Percentiles rank a stretch among this genome's conserved stretches.
phyloP scores from a whole-genome alignment of 1,140 invertebrate genomes.

The Halesus radiatus region DNA sequence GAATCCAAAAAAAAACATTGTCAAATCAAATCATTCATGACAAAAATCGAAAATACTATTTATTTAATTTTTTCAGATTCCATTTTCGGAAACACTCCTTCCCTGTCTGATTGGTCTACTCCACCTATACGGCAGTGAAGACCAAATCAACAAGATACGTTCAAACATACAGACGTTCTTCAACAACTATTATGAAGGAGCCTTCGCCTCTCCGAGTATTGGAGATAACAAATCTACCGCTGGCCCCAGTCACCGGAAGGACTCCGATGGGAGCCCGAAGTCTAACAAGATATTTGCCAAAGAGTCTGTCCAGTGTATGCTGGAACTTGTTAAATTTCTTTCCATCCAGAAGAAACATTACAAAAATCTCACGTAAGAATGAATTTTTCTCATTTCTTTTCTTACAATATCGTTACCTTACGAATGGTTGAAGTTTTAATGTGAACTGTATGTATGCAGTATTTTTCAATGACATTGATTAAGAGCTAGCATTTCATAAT shows the following conservation, averaged over 20 bases:
- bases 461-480: no score
- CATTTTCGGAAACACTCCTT: constrained; percentile 61
- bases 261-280: not conserved
- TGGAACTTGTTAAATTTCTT: constrained; percentile 50
- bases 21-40: no score
- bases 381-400: no score
- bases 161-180: constrained; percentile 63
- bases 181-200: constrained; percentile 52
- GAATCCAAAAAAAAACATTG: no score
- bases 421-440: no score
- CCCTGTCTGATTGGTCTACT: constrained; percentile 63
- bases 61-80: constrained; percentile 59
- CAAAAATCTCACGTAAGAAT: not conserved
- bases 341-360: constrained; percentile 45
- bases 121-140: constrained; percentile 59
- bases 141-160: constrained; percentile 58
- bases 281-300: constrained; percentile 19
- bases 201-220: constrained; percentile 17
- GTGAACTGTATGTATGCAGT: no score
- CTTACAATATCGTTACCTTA: no score
- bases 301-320: constrained; percentile 51
- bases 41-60: no score
- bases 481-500: no score
- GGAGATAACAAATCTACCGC: not conserved
- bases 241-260: not conserved